A percentile compares a stretch with the other conserved stretches of the same genome.
Evolutionary conservation across 2,113 vertebrate genomes (phyloP).

Genomic region (Protomyctophum bolini): DNA sequence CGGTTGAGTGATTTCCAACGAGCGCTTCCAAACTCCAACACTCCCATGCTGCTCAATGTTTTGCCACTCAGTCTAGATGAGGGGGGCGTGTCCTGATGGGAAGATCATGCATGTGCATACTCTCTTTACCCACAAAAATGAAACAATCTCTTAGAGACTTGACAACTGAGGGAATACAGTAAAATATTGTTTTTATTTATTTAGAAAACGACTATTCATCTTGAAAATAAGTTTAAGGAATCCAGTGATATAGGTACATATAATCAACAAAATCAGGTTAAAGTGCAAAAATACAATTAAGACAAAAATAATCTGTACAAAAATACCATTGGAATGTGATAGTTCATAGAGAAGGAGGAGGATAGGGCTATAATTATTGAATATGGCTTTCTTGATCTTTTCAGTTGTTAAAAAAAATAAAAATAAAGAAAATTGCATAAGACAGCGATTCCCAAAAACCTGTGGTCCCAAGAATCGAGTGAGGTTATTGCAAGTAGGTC

Average conservation of each 20-base stretch:
- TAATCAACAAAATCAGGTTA: constrained; percentile 93
- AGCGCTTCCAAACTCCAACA: too few relatives aligned
- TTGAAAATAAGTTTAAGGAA: constrained; percentile 89
- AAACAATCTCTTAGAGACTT: too few relatives aligned
- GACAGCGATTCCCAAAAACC: neutral
- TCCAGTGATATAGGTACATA: constrained; percentile 99
- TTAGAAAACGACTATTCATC: constrained; percentile 96
- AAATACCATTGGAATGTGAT: constrained; percentile 84
- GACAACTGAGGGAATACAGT: constrained; percentile 22
- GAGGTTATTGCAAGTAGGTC: too few relatives aligned
- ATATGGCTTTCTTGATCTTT: constrained; percentile 53
- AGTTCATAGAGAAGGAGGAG: constrained; percentile 46
- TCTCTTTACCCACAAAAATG: too few relatives aligned
- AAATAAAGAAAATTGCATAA: constrained; percentile 18
- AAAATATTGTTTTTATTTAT: constrained; percentile 71
- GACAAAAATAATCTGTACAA: constrained; percentile 84
- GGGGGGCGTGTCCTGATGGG: too few relatives aligned
- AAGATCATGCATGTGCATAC: too few relatives aligned
- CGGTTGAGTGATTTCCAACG: too few relatives aligned
- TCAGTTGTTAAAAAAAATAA: constrained; percentile 13
- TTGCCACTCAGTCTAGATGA: too few relatives aligned
- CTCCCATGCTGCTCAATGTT: too few relatives aligned
- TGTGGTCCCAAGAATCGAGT: too few relatives aligned
- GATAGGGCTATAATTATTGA: constrained; percentile 29
- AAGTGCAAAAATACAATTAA: constrained; percentile 96